Percentiles rank a stretch among this genome's conserved stretches.
phyloP scores from a whole-genome alignment of 1,140 invertebrate species.

The Heliothis subflexa region DNA sequence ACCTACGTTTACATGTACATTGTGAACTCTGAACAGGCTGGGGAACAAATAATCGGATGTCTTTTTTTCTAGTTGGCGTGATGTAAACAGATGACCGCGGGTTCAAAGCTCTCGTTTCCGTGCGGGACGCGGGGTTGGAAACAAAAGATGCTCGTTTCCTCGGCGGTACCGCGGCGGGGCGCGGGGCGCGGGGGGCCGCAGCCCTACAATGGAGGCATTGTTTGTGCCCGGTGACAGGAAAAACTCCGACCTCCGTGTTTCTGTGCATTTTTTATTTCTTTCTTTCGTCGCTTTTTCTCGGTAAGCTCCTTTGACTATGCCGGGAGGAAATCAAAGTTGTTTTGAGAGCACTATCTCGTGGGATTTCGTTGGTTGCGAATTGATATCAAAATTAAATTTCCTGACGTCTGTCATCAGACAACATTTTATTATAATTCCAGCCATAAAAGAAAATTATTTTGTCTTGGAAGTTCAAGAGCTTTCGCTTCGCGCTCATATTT shows the following conservation, averaged over 20 bases:
- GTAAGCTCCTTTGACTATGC: conserved; percentile 78
- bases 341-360: conserved; percentile 64
- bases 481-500: conserved; percentile 7
- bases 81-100: conserved; percentile 84
- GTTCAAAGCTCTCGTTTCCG: conserved; percentile 79
- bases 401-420: conserved; percentile 22
- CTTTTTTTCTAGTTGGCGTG: conserved; percentile 68
- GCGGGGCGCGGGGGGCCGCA: conserved; percentile 49
- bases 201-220: conserved; percentile 82
- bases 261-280: conserved; percentile 84
- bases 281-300: conserved; percentile 71
- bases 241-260: conserved; percentile 86
- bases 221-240: conserved; percentile 85
- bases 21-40: conserved; percentile 10
- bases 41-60: conserved; percentile 63
- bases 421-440: conserved; percentile 24
- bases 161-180: conserved; percentile 61
- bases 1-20: background rate
- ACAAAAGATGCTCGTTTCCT: conserved; percentile 86
- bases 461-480: conserved; percentile 20
- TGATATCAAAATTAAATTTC: conserved; percentile 44
- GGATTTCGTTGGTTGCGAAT: conserved; percentile 50
- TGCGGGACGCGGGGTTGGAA: conserved; percentile 68
- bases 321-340: conserved; percentile 76
- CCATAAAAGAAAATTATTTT: conserved; percentile 10